Conservation (phyloP, 2,113 vertebrate species). For the Rana temporaria region DNA sequence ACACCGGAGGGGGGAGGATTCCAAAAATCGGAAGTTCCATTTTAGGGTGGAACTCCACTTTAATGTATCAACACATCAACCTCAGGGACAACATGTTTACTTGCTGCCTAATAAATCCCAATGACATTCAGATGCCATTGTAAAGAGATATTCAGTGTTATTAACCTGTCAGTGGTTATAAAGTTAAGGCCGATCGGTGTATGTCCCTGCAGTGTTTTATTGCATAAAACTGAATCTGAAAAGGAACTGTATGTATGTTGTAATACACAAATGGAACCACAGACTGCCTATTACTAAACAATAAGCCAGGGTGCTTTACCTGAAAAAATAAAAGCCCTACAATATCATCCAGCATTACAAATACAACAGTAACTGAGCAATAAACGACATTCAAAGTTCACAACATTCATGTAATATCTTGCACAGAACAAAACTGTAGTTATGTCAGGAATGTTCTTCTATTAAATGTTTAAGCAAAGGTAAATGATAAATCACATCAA, state of each 20-base stretch:
- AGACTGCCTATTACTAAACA: neutral
- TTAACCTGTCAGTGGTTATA: too few relatives aligned
- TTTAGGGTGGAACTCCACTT: too few relatives aligned
- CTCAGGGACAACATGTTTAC: too few relatives aligned
- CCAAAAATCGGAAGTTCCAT: too few relatives aligned
- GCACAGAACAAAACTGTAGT: conserved; percentile 8
- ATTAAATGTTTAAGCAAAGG: neutral
- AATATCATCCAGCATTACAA: neutral
- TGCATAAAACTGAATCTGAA: too few relatives aligned
- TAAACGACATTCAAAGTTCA: neutral
- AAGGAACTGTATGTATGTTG: neutral
- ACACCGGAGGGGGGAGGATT: too few relatives aligned
- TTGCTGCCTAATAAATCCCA: too few relatives aligned
- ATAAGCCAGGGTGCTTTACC: neutral
- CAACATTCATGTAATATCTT: conserved; percentile 28
- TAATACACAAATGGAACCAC: neutral
- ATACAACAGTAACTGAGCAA: neutral
- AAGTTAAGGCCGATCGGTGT: too few relatives aligned
- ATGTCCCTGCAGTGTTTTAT: too few relatives aligned
- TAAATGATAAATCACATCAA: neutral
- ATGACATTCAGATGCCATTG: too few relatives aligned
- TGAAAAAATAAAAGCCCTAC: neutral
- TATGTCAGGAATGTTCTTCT: conserved; percentile 28
- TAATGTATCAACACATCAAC: too few relatives aligned
- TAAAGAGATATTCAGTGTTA: too few relatives aligned